Evolutionary conservation across 2,888 invertebrate genomes (phyloP).

Genomic region (Lamellibrachia satsuma): DNA sequence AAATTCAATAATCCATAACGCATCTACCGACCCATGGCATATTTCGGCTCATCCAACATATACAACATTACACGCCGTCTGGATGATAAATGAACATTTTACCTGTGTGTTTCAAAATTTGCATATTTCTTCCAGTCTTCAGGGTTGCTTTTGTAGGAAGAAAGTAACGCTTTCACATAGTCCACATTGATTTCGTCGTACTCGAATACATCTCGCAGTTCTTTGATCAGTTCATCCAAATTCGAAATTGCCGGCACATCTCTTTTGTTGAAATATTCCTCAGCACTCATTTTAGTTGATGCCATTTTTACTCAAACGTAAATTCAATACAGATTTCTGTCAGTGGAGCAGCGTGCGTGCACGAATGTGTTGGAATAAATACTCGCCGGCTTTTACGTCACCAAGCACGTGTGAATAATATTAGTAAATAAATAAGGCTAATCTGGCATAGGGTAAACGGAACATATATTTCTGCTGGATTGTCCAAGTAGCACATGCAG

Average conservation of each 20-base stretch:
- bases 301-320: conserved; percentile 1
- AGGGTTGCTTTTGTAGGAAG: conserved; percentile 84
- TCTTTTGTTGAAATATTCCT: conserved; percentile 24
- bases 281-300: conserved; percentile 14
- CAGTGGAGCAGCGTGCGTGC: neutral
- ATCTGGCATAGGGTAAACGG: neutral
- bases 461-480: neutral
- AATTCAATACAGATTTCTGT: neutral
- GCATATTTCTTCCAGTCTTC: conserved; percentile 94
- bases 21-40: neutral
- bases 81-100: conserved; percentile 43
- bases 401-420: neutral
- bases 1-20: neutral
- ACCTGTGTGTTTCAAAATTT: conserved; percentile 92
- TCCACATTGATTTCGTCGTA: conserved; percentile 88
- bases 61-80: neutral
- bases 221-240: conserved; percentile 65
- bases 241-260: conserved; percentile 30
- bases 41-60: neutral
- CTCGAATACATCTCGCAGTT: conserved; percentile 81
- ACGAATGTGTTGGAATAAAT: neutral
- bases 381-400: neutral
- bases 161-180: conserved; percentile 83
- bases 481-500: neutral
- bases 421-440: neutral